Conservation (phyloP, 2,113 vertebrate genomes). For the Ivindomyrus marchei region DNA sequence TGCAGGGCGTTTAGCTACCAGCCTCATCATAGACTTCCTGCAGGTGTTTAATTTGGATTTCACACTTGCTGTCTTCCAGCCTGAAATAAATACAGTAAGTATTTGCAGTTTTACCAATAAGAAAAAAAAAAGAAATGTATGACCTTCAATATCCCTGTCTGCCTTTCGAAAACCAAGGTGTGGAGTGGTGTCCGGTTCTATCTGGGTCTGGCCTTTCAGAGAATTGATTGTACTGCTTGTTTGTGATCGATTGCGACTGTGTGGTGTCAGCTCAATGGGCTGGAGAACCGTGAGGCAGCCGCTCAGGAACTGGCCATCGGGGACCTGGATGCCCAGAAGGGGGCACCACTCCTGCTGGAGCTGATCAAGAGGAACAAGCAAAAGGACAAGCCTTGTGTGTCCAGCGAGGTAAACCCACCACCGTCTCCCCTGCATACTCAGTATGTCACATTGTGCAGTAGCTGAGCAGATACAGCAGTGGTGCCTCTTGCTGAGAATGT, state of each 20-base stretch:
- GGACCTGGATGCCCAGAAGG: conserved; percentile 64
- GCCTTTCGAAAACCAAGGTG: neutral
- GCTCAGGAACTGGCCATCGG: conserved; percentile 72
- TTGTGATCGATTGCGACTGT: neutral
- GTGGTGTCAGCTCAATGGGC: conserved; percentile 60
- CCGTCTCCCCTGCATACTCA: neutral
- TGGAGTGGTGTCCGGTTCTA: neutral
- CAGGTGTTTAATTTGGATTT: conserved; percentile 90
- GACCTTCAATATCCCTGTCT: neutral
- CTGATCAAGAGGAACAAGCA: conserved; percentile 69
- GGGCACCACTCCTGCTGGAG: conserved; percentile 74
- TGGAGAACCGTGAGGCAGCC: conserved; percentile 74
- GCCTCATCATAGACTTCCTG: conserved; percentile 86
- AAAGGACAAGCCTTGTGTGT: conserved; percentile 40
- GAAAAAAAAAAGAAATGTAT: neutral
- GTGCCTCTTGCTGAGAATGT: neutral
- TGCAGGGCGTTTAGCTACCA: conserved; percentile 75
- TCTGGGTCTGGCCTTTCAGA: neutral
- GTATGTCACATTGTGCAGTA: neutral
- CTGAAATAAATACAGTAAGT: conserved; percentile 83
- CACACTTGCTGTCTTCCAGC: conserved; percentile 86
- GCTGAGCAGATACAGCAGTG: neutral
- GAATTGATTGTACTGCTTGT: neutral
- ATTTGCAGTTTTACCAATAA: conserved; percentile 3
- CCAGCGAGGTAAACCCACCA: conserved; percentile 57